These are phyloP conservation scores for Acromyrmex heyeri DNA, from an alignment of 1,140 invertebrate species.

Conservation along the genomic window DNA sequence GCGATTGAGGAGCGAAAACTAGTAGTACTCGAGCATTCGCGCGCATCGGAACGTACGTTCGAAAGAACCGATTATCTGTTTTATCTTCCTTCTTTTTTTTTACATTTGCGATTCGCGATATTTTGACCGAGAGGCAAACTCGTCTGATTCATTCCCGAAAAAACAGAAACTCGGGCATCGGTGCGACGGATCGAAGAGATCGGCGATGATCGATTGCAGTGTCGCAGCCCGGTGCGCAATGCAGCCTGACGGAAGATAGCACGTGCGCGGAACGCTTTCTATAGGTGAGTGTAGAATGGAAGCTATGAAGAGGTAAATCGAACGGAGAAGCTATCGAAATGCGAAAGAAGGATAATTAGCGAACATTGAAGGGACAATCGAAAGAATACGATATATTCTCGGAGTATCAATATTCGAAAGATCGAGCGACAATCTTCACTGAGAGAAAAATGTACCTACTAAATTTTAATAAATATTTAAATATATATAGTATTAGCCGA, in stretches of 20 bases:
- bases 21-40: constrained; percentile 57
- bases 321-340: not conserved
- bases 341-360: not conserved
- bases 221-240: constrained; percentile 2
- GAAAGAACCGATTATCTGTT: not conserved
- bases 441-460: no score
- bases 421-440: not conserved
- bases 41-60: not conserved
- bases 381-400: not conserved
- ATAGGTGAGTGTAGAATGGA: not conserved
- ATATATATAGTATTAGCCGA: no score
- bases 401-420: not conserved
- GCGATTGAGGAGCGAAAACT: constrained; percentile 51
- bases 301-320: not conserved
- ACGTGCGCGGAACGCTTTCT: constrained; percentile 3
- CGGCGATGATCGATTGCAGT: constrained; percentile 41
- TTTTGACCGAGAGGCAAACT: not conserved
- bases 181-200: constrained; percentile 1
- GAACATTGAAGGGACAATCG: not conserved
- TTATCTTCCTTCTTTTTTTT: not conserved
- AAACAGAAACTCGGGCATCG: not conserved
- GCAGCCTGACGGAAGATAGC: constrained; percentile 44
- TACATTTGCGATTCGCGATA: not conserved
- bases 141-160: not conserved
- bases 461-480: no score